Conservation (phyloP, 1,140 invertebrate genomes). For the Caenorhabditis tropicalis region DNA sequence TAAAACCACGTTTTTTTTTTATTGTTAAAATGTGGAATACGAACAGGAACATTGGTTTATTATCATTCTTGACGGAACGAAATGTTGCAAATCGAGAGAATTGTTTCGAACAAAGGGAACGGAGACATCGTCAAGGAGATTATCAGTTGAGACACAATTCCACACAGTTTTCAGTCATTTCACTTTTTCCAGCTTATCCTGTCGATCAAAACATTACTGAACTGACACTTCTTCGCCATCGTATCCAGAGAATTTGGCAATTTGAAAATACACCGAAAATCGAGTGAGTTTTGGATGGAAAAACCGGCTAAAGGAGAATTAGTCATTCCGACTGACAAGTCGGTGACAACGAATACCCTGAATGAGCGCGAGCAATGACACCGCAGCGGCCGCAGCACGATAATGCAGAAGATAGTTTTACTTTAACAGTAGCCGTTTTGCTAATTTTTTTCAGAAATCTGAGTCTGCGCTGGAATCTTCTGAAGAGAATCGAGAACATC, state of each 20-base stretch:
- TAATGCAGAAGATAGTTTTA: too few species aligned
- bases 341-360: too few species aligned
- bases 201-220: background rate
- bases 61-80: background rate
- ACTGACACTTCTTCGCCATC: conserved; percentile 35
- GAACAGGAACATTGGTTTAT: too few species aligned
- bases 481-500: conserved; percentile 58
- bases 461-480: conserved; percentile 63
- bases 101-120: conserved; percentile 45
- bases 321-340: too few species aligned
- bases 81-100: conserved; percentile 42
- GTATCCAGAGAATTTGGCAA: conserved; percentile 1
- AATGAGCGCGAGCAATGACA: too few species aligned
- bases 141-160: background rate
- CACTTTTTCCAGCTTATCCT: background rate
- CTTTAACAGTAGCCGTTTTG: too few species aligned
- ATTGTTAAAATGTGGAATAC: too few species aligned
- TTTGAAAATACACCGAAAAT: conserved; percentile 17
- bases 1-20: too few species aligned
- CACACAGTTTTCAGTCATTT: background rate
- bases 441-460: conserved; percentile 46
- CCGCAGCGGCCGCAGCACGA: too few species aligned
- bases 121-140: conserved; percentile 48
- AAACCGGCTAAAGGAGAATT: too few species aligned
- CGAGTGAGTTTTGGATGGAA: background rate